Evolutionary conservation across 1,140 invertebrate genomes (phyloP).

Genomic region (Homalodisca vitripennis): DNA sequence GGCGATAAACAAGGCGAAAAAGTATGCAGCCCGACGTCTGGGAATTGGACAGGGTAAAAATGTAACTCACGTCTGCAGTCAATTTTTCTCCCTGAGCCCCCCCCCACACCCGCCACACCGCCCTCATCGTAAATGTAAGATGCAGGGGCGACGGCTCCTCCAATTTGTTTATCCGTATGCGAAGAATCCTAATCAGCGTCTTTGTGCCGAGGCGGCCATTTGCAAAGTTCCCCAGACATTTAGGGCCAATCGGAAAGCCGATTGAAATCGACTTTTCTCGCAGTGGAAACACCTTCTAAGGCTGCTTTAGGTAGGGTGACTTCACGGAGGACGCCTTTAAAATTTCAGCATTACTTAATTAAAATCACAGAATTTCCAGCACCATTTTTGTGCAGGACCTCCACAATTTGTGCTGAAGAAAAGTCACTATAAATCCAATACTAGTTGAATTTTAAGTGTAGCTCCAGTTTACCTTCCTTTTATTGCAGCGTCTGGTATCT

Average conservation of each 20-base stretch:
- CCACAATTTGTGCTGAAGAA: no score
- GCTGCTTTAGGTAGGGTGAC: no score
- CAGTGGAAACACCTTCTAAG: no score
- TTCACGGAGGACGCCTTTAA: no score
- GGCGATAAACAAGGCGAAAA: constrained; percentile 30
- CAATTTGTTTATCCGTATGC: constrained; percentile 36
- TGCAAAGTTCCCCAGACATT: not conserved
- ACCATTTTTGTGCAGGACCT: no score
- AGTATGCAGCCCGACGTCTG: constrained; percentile 19
- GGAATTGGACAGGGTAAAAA: constrained; percentile 33
- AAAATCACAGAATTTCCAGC: no score
- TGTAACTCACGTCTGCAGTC: constrained; percentile 33
- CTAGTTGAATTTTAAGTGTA: no score
- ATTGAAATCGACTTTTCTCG: not conserved
- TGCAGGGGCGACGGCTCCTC: constrained; percentile 24
- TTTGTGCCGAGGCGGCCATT: not conserved
- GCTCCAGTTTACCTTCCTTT: no score
- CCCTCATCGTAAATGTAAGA: constrained; percentile 31
- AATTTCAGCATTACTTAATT: no score
- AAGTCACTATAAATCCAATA: no score
- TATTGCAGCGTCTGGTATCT: no score
- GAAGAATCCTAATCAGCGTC: constrained; percentile 32
- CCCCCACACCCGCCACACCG: constrained; percentile 6
- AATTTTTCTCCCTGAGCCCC: constrained; percentile 33
- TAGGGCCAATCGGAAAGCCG: not conserved